Conservation (phyloP, 2,797 vertebrate genomes). For the Taeniopygia guttata region DNA sequence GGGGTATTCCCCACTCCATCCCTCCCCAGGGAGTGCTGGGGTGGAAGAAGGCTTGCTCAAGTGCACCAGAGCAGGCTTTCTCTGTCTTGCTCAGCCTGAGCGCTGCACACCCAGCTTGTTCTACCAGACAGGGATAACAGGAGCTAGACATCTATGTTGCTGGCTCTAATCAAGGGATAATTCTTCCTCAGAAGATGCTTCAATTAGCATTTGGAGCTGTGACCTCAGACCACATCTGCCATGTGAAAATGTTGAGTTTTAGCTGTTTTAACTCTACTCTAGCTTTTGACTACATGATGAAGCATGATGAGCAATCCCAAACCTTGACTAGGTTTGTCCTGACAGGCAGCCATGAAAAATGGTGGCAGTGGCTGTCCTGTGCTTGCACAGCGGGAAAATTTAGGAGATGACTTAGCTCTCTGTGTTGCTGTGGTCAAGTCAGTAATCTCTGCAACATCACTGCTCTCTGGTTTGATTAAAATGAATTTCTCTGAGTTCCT, state of each 20-base stretch:
- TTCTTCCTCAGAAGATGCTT: background rate
- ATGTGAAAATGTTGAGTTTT: background rate
- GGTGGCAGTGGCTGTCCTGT: background rate
- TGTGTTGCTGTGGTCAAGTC: background rate
- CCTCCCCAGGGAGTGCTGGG: background rate
- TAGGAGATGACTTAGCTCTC: background rate
- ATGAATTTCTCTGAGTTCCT: background rate
- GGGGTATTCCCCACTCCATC: background rate
- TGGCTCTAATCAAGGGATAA: background rate
- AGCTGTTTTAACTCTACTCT: background rate
- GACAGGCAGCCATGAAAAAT: background rate
- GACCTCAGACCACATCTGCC: background rate
- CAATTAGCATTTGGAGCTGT: background rate
- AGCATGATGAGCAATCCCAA: background rate
- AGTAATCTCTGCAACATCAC: background rate
- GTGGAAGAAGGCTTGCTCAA: background rate
- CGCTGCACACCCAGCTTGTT: accelerated
- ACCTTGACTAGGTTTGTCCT: background rate
- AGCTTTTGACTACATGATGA: background rate
- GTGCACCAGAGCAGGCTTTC: background rate
- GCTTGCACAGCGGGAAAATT: background rate
- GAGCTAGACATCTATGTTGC: background rate
- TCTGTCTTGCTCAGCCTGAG: background rate
- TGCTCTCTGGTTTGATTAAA: background rate
- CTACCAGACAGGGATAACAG: background rate